A percentile compares a stretch with the other conserved stretches of the same genome.
phyloP scores from a whole-genome alignment of 1,140 invertebrate species.

The Ganaspis sp. region DNA sequence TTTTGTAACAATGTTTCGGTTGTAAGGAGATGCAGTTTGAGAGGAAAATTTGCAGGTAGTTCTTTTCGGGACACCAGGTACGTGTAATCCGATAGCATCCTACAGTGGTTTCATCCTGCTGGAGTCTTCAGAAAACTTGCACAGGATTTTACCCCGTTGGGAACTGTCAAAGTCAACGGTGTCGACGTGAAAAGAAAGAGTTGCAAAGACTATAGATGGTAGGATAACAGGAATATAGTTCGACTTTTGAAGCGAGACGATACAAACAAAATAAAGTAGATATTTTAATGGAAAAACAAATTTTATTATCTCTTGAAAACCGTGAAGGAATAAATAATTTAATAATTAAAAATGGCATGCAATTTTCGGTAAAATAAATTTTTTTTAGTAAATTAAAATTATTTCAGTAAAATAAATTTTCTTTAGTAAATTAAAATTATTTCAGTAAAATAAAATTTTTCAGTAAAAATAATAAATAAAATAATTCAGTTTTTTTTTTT shows the following conservation, averaged over 20 bases:
- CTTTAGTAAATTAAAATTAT: too few relatives aligned
- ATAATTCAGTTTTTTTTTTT: too few relatives aligned
- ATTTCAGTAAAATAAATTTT: too few relatives aligned
- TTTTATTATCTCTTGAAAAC: not conserved
- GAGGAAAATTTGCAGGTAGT: not conserved
- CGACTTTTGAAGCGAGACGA: not conserved
- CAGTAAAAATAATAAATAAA: too few relatives aligned
- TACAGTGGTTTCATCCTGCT: slow-evolving; percentile 23
- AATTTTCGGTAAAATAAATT: too few relatives aligned
- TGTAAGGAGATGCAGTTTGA: not conserved
- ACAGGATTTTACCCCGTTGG: slow-evolving; percentile 28
- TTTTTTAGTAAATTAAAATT: too few relatives aligned
- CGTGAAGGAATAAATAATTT: not conserved
- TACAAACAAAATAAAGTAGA: not conserved
- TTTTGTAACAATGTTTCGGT: not conserved
- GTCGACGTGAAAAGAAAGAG: slow-evolving; percentile 10
- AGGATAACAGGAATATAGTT: not conserved
- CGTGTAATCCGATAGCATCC: slow-evolving; percentile 12
- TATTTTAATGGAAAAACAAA: not conserved
- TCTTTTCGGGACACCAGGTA: slow-evolving; percentile 15
- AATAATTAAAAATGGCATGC: not conserved
- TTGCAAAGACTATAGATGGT: not conserved
- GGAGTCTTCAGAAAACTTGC: slow-evolving; percentile 1
- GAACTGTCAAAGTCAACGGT: slow-evolving; percentile 20
- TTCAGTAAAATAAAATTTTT: too few relatives aligned